These are phyloP conservation scores for Hemithea aestivaria DNA, from an alignment of 2,888 invertebrate species.

Conservation along the genomic window DNA sequence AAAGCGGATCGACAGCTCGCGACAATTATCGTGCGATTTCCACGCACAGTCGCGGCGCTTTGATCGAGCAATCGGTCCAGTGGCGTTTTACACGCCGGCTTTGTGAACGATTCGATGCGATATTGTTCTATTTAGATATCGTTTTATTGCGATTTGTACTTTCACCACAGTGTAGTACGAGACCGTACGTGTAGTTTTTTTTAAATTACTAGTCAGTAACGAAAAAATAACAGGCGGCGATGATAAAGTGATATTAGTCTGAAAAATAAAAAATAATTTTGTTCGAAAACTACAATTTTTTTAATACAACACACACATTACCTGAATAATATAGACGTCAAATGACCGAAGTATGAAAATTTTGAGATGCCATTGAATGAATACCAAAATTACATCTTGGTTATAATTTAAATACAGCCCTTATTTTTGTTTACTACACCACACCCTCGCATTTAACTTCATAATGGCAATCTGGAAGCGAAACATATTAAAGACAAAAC, in stretches of 20 bases:
- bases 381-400: too few relatives aligned
- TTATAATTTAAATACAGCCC: too few relatives aligned
- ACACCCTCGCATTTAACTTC: too few relatives aligned
- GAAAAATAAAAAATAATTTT: constrained; percentile 1
- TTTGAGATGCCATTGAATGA: too few relatives aligned
- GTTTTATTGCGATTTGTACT: constrained; percentile 24
- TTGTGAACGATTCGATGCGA: constrained; percentile 34
- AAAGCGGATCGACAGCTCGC: constrained; percentile 29
- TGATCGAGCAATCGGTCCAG: constrained; percentile 36
- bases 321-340: too few relatives aligned
- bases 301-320: too few relatives aligned
- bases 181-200: background rate
- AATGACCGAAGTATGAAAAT: too few relatives aligned
- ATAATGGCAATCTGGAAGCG: too few relatives aligned
- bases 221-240: background rate
- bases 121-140: constrained; percentile 42
- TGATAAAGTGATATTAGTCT: background rate
- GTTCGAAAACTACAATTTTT: too few relatives aligned
- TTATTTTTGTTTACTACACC: too few relatives aligned
- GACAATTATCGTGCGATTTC: constrained; percentile 38
- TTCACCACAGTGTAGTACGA: constrained; percentile 8
- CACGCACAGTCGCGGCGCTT: constrained; percentile 41
- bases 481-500: too few relatives aligned
- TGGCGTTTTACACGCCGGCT: constrained; percentile 40
- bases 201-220: background rate